These are phyloP conservation scores for Leucoraja erinaceus DNA, from an alignment of 2,113 vertebrate genomes.

Conservation along the genomic window DNA sequence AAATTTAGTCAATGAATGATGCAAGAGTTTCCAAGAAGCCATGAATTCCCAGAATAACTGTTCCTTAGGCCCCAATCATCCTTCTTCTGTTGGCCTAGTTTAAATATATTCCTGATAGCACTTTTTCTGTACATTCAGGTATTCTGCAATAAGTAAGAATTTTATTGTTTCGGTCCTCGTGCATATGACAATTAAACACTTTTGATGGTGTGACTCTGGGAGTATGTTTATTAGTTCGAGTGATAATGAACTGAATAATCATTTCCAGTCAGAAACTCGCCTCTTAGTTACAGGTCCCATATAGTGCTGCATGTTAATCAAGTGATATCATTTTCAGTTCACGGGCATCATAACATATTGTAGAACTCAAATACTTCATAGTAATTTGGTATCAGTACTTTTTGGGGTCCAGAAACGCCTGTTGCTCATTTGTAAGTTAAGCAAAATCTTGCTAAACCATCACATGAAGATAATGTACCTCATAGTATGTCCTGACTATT, in stretches of 20 bases:
- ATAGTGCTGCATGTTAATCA: not conserved
- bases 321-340: not conserved
- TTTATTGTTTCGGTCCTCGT: no score
- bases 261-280: not conserved
- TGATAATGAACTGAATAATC: not conserved
- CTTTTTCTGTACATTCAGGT: not conserved
- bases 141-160: no score
- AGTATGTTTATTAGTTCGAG: not conserved
- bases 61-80: not conserved
- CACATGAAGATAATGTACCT: no score
- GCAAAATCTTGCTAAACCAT: not conserved
- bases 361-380: not conserved
- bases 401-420: not conserved
- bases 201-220: not conserved
- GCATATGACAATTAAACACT: no score
- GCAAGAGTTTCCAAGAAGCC: not conserved
- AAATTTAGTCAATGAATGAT: not conserved
- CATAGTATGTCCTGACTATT: no score
- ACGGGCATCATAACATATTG: not conserved
- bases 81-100: not conserved
- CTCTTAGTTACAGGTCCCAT: not conserved
- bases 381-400: not conserved
- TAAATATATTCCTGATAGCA: not conserved
- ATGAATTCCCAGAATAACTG: not conserved
- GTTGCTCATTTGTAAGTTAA: not conserved